Evolutionary conservation across 2,888 invertebrate species (phyloP), one percentile per base, ranked within the genome.

Genomic region (Bembecia ichneumoniformis): DNA sequence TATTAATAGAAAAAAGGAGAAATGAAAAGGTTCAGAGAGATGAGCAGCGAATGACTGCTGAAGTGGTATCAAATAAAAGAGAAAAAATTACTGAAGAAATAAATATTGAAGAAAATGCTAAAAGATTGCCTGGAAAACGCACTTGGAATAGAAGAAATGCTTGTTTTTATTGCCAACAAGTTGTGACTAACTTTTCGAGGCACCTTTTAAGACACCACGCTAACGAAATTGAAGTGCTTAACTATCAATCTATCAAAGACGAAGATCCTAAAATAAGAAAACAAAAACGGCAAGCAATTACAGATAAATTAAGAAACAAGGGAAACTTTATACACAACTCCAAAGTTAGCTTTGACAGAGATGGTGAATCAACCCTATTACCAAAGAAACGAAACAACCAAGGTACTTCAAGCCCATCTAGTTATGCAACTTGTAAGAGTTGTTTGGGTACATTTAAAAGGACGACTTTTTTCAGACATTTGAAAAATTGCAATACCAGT

Each of bases 261-360:
- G 13, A 9, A 10, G 51, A 51, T 45, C 51, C 20, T 34, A 51
- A 52, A 52, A n/a, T 49, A 47, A 2, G 48, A 20, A 52, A 49
- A 28, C 43, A 16, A 15, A 52, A 14, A 40, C 9, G 51, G 16
- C 52, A 47, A 49, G 35, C 40, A 47, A 47, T 52, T 10, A 40
- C 52, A 15, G 49, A 52, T 34, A 48, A 49, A n/a, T 14, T 49
- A 20, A 43, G 49, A 40, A 53, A 53, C 43, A 51, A 43, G 17
- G 53, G 51, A 43, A 53, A 51, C 20, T 53, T 50, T 47, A 40
- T 48, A 44, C 53, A 53, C 40, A 53, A 53, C 44, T 51, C 51
- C 9, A 53, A 47, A 34, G 52, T 52, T 5, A 3, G 14, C 20
- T 52, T 47, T 48, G 48, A 49, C n/a, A 35, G 35, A 35, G 11